phyloP scores from a whole-genome alignment of 2,888 invertebrate species.

The Eulithis prunata region DNA sequence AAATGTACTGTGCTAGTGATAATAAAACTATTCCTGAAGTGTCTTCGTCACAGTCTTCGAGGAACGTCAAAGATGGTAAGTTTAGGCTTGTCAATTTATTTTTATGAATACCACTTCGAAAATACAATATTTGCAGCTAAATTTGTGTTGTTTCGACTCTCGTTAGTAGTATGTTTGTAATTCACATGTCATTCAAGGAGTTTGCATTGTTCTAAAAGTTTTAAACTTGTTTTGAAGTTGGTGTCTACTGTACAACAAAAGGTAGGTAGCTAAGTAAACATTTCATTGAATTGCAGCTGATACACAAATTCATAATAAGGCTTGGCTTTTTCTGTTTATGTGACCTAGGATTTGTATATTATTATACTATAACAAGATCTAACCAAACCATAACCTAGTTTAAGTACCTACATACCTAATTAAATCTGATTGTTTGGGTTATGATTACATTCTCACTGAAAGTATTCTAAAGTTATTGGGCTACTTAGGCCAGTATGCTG shows the following conservation, averaged over 20 bases:
- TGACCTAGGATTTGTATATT: background rate
- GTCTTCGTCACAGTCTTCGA: constrained; percentile 88
- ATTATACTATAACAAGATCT: too few species aligned
- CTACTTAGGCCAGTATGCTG: too few species aligned
- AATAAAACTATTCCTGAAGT: constrained; percentile 88
- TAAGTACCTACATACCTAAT: too few species aligned
- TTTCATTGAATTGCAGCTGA: constrained; percentile 10
- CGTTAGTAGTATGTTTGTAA: background rate
- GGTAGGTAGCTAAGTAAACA: constrained; percentile 5
- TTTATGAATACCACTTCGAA: constrained; percentile 25
- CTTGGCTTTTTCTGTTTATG: background rate
- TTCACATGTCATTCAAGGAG: constrained; percentile 9
- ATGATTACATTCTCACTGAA: too few species aligned
- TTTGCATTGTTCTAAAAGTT: constrained; percentile 38
- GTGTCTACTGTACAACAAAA: background rate
- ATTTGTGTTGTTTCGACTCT: constrained; percentile 13
- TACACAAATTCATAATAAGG: background rate
- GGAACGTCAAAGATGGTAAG: constrained; percentile 91
- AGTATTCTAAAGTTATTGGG: too few species aligned
- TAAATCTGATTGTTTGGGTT: too few species aligned
- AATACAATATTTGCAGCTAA: constrained; percentile 9
- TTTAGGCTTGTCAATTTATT: constrained; percentile 60
- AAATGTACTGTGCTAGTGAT: constrained; percentile 90
- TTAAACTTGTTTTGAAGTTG: constrained; percentile 41
- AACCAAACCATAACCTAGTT: too few species aligned